Base-by-base conservation (phyloP, 2,888 invertebrate species). In the Himalopsyche kuldschensis region DNA sequence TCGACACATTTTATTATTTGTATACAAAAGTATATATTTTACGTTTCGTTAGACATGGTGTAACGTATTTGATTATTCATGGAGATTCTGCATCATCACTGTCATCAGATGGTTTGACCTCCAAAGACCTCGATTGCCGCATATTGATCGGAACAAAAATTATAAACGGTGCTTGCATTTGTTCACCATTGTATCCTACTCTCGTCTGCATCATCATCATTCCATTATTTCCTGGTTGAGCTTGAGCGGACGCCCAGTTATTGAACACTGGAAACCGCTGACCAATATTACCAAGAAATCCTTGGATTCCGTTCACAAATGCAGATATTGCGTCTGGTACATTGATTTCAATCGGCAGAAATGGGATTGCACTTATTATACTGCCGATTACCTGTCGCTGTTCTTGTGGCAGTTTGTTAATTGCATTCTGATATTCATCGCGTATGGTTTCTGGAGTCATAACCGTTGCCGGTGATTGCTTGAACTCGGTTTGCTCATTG, bases 331-430 rank as follows among this genome's bases (percentile, higher is more conserved):
- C 89, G 86, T 94, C 93, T 3, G 94, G 94, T 0, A 94, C 92
- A 87, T 94, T 94, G 1, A 94, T 89, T 89, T 94, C 93, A 80
- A 94, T 89, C 0, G 94, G 94, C 27, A 94, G 89, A 88, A 93
- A 93, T 0, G 93, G 92, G 31, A 93, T 91, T 5, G 89, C 88
- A 20, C 91, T 90, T 83, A 94, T 93, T 78, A 93, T 88, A 47
- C 90, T 90, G 4, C 93, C 92, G 20, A 55, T 55, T 1, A 55
- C 20, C 24, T 55, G 55, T 20, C 55, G 55, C 55, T 55, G 55
- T 20, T 55, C 55, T 55, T 24, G 20, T 20, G 55, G 24, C 24
- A 55, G 6, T 10, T 24, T 55, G 20, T n/a, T 35, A 20, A 32
- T 27, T 75, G 75, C 75, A 75, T 20, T n/a, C 24, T 20, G 5